These are phyloP conservation scores for Sphaeridia pumilis DNA, from an alignment of 2,888 invertebrate species.

Conservation along the genomic window DNA sequence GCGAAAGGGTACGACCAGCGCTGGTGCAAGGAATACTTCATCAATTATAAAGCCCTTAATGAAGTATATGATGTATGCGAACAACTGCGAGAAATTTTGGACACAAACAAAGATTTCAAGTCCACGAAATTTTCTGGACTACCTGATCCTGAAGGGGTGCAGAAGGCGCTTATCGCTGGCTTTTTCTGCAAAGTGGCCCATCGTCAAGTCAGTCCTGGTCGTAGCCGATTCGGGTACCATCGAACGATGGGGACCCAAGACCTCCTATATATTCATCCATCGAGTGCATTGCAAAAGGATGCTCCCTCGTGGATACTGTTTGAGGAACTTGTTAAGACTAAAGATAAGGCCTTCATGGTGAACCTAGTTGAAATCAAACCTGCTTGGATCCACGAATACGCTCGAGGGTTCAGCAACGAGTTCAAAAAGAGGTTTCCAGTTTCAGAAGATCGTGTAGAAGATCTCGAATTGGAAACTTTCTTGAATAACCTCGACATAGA, in stretches of 20 bases:
- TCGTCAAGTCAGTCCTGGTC: not conserved
- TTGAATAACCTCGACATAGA: too few relatives aligned
- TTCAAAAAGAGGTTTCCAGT: not conserved
- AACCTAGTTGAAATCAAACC: slow-evolving; percentile 8
- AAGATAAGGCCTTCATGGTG: slow-evolving; percentile 1
- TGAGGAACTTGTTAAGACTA: slow-evolving; percentile 9
- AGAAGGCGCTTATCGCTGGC: slow-evolving; percentile 10
- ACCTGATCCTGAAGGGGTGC: slow-evolving; percentile 1
- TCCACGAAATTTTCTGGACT: not conserved
- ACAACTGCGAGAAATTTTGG: slow-evolving; percentile 5
- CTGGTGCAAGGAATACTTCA: slow-evolving; percentile 11
- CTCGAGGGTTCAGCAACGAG: slow-evolving; percentile 2
- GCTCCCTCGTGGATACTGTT: slow-evolving; percentile 2
- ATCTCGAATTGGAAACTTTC: too few relatives aligned
- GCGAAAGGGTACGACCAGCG: not conserved
- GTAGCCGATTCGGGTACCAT: not conserved
- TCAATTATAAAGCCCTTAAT: slow-evolving; percentile 3
- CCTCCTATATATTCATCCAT: slow-evolving; percentile 5
- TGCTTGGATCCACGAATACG: slow-evolving; percentile 1
- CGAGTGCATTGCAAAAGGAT: slow-evolving; percentile 4
- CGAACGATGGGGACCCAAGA: not conserved
- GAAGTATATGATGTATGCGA: slow-evolving; percentile 10
- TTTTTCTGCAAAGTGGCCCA: slow-evolving; percentile 13
- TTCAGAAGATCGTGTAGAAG: too few relatives aligned
- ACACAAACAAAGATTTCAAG: not conserved